Percentiles rank a stretch among this genome's conserved stretches.
These are phyloP conservation scores for Uropetala carovei DNA, from an alignment of 2,888 invertebrate genomes.

Conservation along the genomic window DNA sequence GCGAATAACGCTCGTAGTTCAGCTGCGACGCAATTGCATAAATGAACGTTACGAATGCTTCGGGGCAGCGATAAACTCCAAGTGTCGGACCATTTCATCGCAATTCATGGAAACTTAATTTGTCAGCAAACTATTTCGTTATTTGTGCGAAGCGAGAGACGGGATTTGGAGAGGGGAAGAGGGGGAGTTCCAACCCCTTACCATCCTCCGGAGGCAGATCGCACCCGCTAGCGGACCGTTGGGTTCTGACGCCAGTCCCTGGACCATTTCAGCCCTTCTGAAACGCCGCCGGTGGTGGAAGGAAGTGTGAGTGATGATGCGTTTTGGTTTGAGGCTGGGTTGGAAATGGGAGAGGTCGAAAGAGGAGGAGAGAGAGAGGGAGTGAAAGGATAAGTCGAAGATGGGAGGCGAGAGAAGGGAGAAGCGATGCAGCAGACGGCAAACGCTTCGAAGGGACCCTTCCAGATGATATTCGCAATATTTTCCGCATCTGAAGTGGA, in stretches of 20 bases:
- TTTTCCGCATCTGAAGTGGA: slow-evolving; percentile 3
- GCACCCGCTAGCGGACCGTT: background rate
- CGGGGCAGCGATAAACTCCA: background rate
- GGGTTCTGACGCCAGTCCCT: slow-evolving; percentile 6
- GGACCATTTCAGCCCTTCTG: background rate
- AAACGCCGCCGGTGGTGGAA: background rate
- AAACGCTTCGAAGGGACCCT: background rate
- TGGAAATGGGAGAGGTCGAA: background rate
- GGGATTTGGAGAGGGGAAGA: background rate
- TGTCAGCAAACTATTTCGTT: background rate
- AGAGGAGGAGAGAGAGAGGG: background rate
- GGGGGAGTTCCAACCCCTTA: background rate
- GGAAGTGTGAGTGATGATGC: background rate
- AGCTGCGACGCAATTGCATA: slow-evolving; percentile 3
- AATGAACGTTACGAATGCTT: background rate
- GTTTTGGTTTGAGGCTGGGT: slow-evolving; percentile 25
- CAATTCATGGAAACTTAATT: background rate
- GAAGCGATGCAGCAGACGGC: background rate
- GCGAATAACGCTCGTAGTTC: background rate
- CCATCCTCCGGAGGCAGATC: background rate
- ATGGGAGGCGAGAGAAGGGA: background rate
- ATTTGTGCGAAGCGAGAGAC: background rate
- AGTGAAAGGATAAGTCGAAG: background rate
- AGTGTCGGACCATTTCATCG: background rate
- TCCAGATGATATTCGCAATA: slow-evolving; percentile 4